phyloP scores from a whole-genome alignment of 2,113 vertebrate genomes.

The Sander lucioperca region DNA sequence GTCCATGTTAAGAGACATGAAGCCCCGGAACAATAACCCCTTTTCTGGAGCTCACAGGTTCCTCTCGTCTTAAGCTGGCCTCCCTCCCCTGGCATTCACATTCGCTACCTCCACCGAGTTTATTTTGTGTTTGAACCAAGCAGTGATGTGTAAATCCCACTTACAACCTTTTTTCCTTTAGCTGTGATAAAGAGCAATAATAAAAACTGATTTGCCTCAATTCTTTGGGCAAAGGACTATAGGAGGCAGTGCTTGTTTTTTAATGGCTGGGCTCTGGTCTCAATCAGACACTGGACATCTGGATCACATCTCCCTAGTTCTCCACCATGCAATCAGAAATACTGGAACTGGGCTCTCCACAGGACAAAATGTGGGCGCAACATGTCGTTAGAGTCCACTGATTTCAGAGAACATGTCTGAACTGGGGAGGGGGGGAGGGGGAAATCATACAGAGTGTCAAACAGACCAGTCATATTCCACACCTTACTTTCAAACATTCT shows the following conservation, averaged over 20 bases:
- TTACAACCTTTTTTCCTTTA: constrained; percentile 60
- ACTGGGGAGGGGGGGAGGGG: constrained; percentile 15
- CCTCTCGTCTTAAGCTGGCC: constrained; percentile 64
- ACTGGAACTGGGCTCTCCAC: constrained; percentile 61
- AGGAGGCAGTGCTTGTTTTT: constrained; percentile 84
- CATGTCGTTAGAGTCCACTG: constrained; percentile 70
- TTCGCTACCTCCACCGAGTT: constrained; percentile 40
- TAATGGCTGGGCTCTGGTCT: constrained; percentile 89
- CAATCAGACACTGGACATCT: constrained; percentile 88
- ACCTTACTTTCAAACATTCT: constrained; percentile 33
- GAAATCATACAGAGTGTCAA: constrained; percentile 19
- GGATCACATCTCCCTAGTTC: constrained; percentile 86
- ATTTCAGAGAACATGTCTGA: constrained; percentile 65
- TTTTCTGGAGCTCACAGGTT: constrained; percentile 77
- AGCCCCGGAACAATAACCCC: constrained; percentile 79
- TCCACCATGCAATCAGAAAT: constrained; percentile 83
- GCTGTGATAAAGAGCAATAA: constrained; percentile 44
- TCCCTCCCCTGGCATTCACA: constrained; percentile 68
- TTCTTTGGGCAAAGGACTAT: constrained; percentile 65
- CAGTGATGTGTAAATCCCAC: constrained; percentile 77
- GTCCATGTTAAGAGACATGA: constrained; percentile 84
- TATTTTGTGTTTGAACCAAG: constrained; percentile 74
- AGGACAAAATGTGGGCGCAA: constrained; percentile 80
- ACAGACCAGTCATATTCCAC: constrained; percentile 23
- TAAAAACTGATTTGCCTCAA: constrained; percentile 43